phyloP scores from a whole-genome alignment of 2,888 invertebrate species.

The Eurytoma adleriae region DNA sequence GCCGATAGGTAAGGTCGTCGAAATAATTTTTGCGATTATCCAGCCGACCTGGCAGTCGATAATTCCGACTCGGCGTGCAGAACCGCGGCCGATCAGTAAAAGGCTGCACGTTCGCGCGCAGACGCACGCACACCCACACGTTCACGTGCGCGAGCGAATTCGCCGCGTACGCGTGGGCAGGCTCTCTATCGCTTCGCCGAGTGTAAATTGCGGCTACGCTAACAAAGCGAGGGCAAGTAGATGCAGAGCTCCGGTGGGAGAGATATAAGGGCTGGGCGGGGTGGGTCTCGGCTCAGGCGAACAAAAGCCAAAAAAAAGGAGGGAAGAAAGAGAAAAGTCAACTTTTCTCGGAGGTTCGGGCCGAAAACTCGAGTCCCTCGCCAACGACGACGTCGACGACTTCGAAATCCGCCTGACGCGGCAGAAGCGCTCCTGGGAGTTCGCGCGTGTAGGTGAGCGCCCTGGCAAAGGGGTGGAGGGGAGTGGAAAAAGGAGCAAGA shows the following conservation, averaged over 20 bases:
- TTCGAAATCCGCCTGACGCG: constrained; percentile 57
- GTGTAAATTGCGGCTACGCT: constrained; percentile 68
- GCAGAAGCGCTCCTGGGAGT: constrained; percentile 54
- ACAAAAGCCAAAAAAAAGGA: constrained; percentile 56
- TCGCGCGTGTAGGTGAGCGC: constrained; percentile 34
- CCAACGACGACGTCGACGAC: not conserved
- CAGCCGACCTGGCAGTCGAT: constrained; percentile 42
- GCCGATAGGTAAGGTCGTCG: not conserved
- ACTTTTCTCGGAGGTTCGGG: constrained; percentile 18
- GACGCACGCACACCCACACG: constrained; percentile 45
- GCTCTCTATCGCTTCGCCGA: constrained; percentile 62
- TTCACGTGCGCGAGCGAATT: constrained; percentile 40
- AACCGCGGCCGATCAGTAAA: constrained; percentile 51
- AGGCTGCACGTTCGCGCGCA: constrained; percentile 42
- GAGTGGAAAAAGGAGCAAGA: constrained; percentile 32
- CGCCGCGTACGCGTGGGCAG: constrained; percentile 48
- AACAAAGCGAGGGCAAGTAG: constrained; percentile 57
- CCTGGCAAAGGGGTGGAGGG: constrained; percentile 14
- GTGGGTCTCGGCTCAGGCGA: constrained; percentile 14
- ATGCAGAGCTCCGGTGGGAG: constrained; percentile 23
- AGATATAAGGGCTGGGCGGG: constrained; percentile 11
- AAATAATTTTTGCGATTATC: not conserved
- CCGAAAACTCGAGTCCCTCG: constrained; percentile 54
- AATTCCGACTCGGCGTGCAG: constrained; percentile 35
- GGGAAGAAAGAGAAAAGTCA: constrained; percentile 39